Conservation (phyloP, 2,113 vertebrate genomes). For the Limnothrissa miodon region DNA sequence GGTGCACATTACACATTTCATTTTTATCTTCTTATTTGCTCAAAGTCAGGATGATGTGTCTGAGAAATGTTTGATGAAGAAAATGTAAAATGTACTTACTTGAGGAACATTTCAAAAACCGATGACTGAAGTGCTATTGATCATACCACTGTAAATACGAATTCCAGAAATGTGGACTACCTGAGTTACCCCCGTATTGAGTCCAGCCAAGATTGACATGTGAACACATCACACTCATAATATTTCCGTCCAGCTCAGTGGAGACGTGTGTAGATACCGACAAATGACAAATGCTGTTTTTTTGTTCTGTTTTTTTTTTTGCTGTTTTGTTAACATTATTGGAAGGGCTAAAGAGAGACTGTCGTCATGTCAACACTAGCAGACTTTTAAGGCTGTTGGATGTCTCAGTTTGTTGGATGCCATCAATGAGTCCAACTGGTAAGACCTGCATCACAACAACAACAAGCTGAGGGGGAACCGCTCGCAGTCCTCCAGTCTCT, state of each 20-base stretch:
- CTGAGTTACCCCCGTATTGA: not conserved
- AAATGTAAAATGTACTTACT: slow-evolving; percentile 12
- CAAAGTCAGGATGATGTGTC: slow-evolving; percentile 35
- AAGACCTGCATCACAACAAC: slow-evolving; percentile 20
- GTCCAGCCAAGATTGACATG: not conserved
- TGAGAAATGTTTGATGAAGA: slow-evolving; percentile 1
- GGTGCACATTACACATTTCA: slow-evolving; percentile 18
- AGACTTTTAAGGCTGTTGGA: not conserved
- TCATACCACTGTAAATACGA: slow-evolving; percentile 26
- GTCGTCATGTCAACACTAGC: slow-evolving; percentile 18
- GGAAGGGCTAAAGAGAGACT: not conserved
- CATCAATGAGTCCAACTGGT: not conserved
- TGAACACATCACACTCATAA: not conserved
- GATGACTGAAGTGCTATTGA: slow-evolving; percentile 29
- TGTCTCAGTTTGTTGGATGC: not conserved
- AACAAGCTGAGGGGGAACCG: not conserved
- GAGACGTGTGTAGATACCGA: slow-evolving; percentile 9
- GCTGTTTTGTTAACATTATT: slow-evolving; percentile 7
- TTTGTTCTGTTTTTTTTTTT: slow-evolving; percentile 29
- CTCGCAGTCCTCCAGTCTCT: not conserved
- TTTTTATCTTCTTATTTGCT: slow-evolving; percentile 40
- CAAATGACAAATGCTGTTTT: slow-evolving; percentile 11
- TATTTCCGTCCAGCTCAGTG: slow-evolving; percentile 5
- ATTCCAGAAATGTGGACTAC: slow-evolving; percentile 25
- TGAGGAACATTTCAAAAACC: slow-evolving; percentile 6